Conservation (phyloP, 1,140 invertebrate species). For the Acyrthosiphon pisum region DNA sequence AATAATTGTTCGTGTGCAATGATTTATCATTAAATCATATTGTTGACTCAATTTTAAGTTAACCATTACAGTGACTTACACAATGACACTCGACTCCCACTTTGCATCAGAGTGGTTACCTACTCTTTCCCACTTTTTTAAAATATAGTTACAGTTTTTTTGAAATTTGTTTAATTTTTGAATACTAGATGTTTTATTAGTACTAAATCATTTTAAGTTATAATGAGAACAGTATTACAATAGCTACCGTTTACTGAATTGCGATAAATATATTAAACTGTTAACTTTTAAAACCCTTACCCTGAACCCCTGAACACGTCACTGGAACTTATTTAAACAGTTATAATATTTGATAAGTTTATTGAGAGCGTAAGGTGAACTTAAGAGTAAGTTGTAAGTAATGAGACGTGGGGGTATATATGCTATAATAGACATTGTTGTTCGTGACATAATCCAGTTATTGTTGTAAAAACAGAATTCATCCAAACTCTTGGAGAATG, state of each 20-base stretch:
- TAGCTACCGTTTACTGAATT: background rate
- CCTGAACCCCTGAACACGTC: background rate
- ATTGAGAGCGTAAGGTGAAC: background rate
- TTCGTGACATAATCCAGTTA: conserved; percentile 21
- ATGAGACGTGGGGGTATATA: background rate
- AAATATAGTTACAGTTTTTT: too few relatives aligned
- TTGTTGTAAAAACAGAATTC: background rate
- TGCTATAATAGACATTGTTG: background rate
- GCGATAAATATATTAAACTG: background rate
- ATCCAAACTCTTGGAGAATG: background rate
- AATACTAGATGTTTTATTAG: background rate
- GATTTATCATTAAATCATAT: too few relatives aligned
- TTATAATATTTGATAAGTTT: conserved; percentile 5
- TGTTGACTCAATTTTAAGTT: too few relatives aligned
- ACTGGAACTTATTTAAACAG: background rate
- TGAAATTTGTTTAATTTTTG: background rate
- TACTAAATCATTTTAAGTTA: background rate
- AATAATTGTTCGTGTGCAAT: too few relatives aligned
- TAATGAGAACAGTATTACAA: background rate
- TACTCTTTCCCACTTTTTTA: too few relatives aligned
- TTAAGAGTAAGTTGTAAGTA: background rate
- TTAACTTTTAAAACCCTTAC: background rate
- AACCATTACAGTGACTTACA: too few relatives aligned
- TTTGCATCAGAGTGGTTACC: too few relatives aligned
- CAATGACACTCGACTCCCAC: too few relatives aligned